Evolutionary conservation across 2,888 invertebrate species (phyloP), one percentile per base, ranked within the genome.

Genomic region (Encarsia formosa): DNA sequence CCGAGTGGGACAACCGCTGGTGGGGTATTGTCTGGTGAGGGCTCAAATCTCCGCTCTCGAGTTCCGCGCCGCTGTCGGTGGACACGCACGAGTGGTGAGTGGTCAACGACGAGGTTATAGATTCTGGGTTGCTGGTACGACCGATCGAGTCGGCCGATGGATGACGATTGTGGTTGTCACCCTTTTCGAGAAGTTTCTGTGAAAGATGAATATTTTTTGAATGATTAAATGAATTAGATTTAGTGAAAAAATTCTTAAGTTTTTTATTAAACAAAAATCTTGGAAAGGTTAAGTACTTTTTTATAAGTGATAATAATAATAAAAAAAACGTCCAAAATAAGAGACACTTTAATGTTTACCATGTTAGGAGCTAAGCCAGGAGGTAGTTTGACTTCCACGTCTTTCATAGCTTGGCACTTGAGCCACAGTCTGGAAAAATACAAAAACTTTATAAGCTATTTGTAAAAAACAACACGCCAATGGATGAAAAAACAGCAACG

Each of bases 351-450:
- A 1, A 35, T 32, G 55, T 63, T 68, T 61, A 72, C 72, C 64
- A 73, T 74, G 35, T 75, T 71, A 2, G 73, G 69, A 16, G 74
- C 79, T 52, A 87, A 70, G 4, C 86, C 86, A 41, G 81, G 81
- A 19, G 87, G 87, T 56, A 87, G 70, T 61, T 82, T 82, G 13
- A 84, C 81, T 65, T 82, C 81, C 20, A 87, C 82, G 61, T 85
- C 81, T 64, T 80, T 79, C 83, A 86, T 86, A 61, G 77, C 79
- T 63, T 79, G 79, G 62, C 80, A 82, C 56, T 78, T 80, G 51
- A 77, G 75, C 73, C 83, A 84, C 22, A 80, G 65, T 66, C 84
- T 84, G 59, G 69, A 74, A 70, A 34, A 37, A 20, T 49, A 41
- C 34, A 46, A 13, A 19, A 13, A 18, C 15, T 16, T 23, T 32